Evolutionary conservation across 2,113 vertebrate genomes (phyloP).

Genomic region (crab-eating macaque (Macaca fascicularis)): DNA sequence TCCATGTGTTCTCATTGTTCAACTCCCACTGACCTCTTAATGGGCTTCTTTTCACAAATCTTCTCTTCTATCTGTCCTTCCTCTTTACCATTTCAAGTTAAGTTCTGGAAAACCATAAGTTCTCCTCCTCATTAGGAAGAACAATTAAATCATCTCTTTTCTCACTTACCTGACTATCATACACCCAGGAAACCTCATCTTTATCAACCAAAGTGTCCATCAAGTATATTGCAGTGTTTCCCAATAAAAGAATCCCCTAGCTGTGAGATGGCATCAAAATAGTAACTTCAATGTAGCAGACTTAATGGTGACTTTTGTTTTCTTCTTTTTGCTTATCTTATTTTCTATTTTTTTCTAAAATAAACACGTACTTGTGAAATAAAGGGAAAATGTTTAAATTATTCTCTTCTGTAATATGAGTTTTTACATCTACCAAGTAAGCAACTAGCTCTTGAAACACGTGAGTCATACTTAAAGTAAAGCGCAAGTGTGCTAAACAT

Average conservation of each 20-base stretch:
- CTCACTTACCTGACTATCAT: background rate
- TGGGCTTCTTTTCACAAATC: background rate
- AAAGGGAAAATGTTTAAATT: background rate
- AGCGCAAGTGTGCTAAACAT: background rate
- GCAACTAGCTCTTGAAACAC: background rate
- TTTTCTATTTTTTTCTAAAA: conserved; percentile 36
- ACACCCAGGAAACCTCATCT: background rate
- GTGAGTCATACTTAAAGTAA: background rate
- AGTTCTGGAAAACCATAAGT: background rate
- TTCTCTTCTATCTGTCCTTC: background rate
- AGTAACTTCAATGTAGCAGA: background rate
- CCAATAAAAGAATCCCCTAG: background rate
- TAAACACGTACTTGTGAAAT: background rate
- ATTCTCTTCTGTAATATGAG: background rate
- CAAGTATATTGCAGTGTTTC: background rate
- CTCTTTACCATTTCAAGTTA: background rate
- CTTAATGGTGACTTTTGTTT: background rate
- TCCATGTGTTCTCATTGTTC: too few relatives aligned
- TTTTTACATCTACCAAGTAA: background rate
- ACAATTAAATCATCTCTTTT: background rate
- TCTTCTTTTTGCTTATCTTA: background rate
- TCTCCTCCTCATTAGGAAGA: background rate
- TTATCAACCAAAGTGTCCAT: background rate
- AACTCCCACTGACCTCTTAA: background rate
- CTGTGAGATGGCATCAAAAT: background rate